Evolutionary conservation across 2,888 invertebrate species (phyloP).

Genomic region (Malachius bipustulatus): DNA sequence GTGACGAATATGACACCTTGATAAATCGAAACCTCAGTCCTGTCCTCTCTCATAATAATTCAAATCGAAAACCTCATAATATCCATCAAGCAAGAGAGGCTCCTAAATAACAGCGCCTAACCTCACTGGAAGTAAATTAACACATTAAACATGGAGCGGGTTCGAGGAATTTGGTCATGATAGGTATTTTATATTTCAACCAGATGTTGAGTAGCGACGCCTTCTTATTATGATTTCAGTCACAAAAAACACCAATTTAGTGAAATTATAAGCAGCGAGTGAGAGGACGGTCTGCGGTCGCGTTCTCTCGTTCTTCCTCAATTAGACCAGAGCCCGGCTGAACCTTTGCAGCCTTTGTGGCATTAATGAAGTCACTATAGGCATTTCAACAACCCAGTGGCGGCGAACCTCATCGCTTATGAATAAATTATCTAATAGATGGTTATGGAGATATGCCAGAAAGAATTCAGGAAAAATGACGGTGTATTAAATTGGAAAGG

Average conservation of each 20-base stretch:
- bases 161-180: slow-evolving; percentile 17
- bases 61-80: background rate
- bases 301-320: slow-evolving; percentile 19
- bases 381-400: too few relatives aligned
- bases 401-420: too few relatives aligned
- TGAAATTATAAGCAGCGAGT: slow-evolving; percentile 21
- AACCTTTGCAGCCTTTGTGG: slow-evolving; percentile 18
- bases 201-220: slow-evolving; percentile 20
- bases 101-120: background rate
- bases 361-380: slow-evolving; percentile 24
- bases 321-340: slow-evolving; percentile 15
- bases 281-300: slow-evolving; percentile 9
- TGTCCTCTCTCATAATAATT: too few relatives aligned
- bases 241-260: slow-evolving; percentile 21
- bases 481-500: too few relatives aligned
- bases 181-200: slow-evolving; percentile 20
- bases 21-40: too few relatives aligned
- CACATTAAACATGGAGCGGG: slow-evolving; percentile 17
- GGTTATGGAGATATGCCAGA: too few relatives aligned
- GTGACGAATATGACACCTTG: too few relatives aligned
- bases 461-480: too few relatives aligned
- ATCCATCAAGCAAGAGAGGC: background rate
- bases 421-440: too few relatives aligned
- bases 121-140: slow-evolving; percentile 15
- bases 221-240: slow-evolving; percentile 19